Evolutionary conservation across 2,888 invertebrate species (phyloP).

Genomic region (Agrochola lota): DNA sequence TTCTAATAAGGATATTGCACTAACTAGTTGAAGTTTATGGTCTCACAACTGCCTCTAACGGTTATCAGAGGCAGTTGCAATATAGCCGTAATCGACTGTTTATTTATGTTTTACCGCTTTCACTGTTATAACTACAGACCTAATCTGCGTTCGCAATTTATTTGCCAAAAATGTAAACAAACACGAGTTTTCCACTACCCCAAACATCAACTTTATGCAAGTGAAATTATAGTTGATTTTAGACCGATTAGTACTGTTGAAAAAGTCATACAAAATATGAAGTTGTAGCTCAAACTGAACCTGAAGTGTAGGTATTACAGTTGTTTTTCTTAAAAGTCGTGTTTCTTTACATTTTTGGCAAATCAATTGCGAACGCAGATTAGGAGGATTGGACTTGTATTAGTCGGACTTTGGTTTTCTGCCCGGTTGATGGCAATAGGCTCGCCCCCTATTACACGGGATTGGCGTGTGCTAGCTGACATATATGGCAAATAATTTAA

Average conservation of each 20-base stretch:
- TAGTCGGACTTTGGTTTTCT: not conserved
- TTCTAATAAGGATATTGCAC: constrained; percentile 28
- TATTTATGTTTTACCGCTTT: constrained; percentile 31
- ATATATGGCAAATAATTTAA: not conserved
- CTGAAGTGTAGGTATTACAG: too few species aligned
- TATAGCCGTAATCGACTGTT: constrained; percentile 18
- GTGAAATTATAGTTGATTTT: too few species aligned
- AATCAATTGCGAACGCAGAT: too few species aligned
- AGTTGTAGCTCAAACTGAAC: too few species aligned
- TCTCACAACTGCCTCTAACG: constrained; percentile 27
- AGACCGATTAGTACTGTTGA: too few species aligned
- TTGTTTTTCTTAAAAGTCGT: too few species aligned
- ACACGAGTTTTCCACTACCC: too few species aligned
- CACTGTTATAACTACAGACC: not conserved
- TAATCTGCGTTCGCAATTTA: too few species aligned
- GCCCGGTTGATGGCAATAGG: not conserved
- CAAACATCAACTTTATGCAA: too few species aligned
- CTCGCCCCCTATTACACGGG: not conserved
- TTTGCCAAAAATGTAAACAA: too few species aligned
- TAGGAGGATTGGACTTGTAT: not conserved
- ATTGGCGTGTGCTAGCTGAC: not conserved
- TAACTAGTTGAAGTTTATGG: constrained; percentile 36
- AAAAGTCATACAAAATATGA: too few species aligned
- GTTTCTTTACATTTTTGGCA: too few species aligned
- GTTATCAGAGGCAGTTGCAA: constrained; percentile 24